phyloP scores from a whole-genome alignment of 2,888 invertebrate species.

The Miltochrista miniata region DNA sequence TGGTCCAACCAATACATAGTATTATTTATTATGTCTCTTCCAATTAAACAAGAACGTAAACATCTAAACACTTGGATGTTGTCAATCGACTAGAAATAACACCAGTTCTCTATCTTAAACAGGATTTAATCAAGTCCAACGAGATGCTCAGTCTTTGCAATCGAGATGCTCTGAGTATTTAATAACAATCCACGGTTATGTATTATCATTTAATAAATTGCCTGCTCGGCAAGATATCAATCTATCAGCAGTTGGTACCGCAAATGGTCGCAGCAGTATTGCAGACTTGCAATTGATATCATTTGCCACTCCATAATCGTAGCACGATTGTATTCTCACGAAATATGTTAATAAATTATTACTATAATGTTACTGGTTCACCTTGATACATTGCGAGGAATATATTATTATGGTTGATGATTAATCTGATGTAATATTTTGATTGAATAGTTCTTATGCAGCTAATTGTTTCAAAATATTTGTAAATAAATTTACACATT shows the following conservation, averaged over 20 bases:
- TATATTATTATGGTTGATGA: neutral
- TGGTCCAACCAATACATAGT: no score
- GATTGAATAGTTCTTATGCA: neutral
- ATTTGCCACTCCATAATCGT: conserved; percentile 20
- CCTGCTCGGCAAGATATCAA: neutral
- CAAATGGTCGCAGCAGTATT: neutral
- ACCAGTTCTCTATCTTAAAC: no score
- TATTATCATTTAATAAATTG: conserved; percentile 5
- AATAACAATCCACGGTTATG: neutral
- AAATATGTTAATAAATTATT: conserved; percentile 31
- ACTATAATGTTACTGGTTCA: conserved; percentile 23
- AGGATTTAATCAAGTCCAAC: no score
- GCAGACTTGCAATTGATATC: conserved; percentile 9
- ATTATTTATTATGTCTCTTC: no score
- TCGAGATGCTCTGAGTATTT: no score
- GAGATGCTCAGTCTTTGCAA: no score
- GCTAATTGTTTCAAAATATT: neutral
- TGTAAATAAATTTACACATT: neutral
- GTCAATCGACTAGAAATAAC: no score
- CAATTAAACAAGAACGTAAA: no score
- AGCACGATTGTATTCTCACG: conserved; percentile 32
- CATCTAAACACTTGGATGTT: no score
- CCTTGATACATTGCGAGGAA: conserved; percentile 11
- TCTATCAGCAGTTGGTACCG: neutral
- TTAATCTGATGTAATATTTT: neutral